These are phyloP conservation scores for Prorops nasuta DNA, from an alignment of 1,140 invertebrate species.

Conservation along the genomic window DNA sequence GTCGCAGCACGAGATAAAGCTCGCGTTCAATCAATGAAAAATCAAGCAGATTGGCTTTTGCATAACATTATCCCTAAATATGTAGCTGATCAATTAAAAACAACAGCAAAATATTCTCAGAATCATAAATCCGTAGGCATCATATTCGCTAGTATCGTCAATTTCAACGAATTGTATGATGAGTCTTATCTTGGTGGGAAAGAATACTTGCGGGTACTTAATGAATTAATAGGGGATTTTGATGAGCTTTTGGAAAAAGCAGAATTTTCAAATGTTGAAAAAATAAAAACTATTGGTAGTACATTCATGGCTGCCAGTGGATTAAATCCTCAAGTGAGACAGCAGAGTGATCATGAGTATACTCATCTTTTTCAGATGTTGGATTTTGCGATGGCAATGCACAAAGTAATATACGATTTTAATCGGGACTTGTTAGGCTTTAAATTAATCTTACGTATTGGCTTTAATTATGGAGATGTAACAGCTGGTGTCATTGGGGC, in stretches of 20 bases:
- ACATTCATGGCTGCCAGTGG: conserved; percentile 98
- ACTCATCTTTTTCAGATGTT: conserved; percentile 83
- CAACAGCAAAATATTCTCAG: conserved; percentile 91
- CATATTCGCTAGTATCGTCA: conserved; percentile 92
- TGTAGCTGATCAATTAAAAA: conserved; percentile 89
- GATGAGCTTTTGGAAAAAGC: conserved; percentile 83
- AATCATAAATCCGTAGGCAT: conserved; percentile 92
- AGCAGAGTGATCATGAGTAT: conserved; percentile 63
- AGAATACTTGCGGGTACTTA: conserved; percentile 90
- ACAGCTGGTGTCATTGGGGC: conserved; percentile 96
- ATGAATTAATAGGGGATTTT: conserved; percentile 93
- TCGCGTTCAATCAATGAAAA: conserved; percentile 82
- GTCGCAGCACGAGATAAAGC: conserved; percentile 84
- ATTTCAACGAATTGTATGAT: conserved; percentile 95
- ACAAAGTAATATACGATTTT: conserved; percentile 82
- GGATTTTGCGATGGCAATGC: conserved; percentile 86
- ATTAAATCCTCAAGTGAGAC: conserved; percentile 72
- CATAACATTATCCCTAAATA: conserved; percentile 96
- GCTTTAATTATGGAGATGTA: conserved; percentile 83
- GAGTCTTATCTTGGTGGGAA: conserved; percentile 90
- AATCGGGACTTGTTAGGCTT: conserved; percentile 87
- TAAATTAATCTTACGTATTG: conserved; percentile 87
- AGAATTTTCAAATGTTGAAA: conserved; percentile 88
- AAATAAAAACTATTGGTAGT: conserved; percentile 97
- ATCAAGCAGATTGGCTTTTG: conserved; percentile 93